Percentiles rank a stretch among this genome's conserved stretches.
These are phyloP conservation scores for Pontoporia blainvillei DNA, from an alignment of 2,113 vertebrate genomes.

Conservation along the genomic window DNA sequence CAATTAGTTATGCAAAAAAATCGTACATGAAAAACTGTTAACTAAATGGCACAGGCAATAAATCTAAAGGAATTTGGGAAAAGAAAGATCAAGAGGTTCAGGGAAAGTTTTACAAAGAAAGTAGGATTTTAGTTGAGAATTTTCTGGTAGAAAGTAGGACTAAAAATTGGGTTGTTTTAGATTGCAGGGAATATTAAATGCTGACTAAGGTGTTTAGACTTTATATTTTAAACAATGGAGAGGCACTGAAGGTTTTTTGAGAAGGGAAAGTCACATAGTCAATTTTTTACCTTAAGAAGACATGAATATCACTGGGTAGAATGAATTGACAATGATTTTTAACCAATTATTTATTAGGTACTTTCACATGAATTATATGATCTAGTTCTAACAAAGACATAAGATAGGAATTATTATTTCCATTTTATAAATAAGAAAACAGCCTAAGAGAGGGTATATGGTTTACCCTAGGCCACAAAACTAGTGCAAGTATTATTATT, in stretches of 20 bases:
- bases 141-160: background rate
- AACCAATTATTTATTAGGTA: background rate
- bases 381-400: background rate
- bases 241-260: background rate
- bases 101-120: background rate
- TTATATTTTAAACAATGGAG: background rate
- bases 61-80: background rate
- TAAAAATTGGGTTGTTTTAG: background rate
- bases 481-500: background rate
- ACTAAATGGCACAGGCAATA: background rate
- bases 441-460: background rate
- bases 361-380: background rate
- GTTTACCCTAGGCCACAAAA: background rate
- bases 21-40: background rate
- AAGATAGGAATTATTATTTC: background rate
- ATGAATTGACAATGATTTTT: background rate
- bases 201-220: background rate
- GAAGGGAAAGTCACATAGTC: background rate
- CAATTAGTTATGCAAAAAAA: background rate
- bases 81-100: background rate
- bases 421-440: background rate
- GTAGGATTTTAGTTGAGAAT: background rate
- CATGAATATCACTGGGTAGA: background rate
- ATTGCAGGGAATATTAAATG: background rate
- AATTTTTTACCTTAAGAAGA: background rate